Base-by-base conservation (phyloP, 1,140 invertebrate genomes). In the Drosophila takahashii region DNA sequence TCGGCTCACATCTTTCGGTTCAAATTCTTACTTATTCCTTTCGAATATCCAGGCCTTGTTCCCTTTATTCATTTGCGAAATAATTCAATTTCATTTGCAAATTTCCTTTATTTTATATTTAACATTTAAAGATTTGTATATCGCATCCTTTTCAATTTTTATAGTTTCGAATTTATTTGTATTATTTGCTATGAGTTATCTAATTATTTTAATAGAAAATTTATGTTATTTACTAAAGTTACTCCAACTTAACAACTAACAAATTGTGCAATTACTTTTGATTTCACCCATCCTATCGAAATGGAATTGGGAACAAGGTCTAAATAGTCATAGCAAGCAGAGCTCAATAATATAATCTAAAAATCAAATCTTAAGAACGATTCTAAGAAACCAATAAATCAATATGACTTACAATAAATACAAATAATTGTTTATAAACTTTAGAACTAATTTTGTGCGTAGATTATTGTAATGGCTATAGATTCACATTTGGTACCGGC, bases 11-110 rank as follows among this genome's bases (percentile, higher is more conserved):
- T 41, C 4, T 26, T 50, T 44, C 27, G 36, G 29, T 52, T 61
- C 51, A 65, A 51, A 73, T 60, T 66, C 73, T 45, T 72, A 79
- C 62, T 84, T 77, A 79, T 84, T 75, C 62, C 15, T 22, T 45
- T 45, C 18, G 18, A 45, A 22, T 22, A 18, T 18, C 8, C 8
- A 45, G 42, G 42, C 16, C 42, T 45, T 45, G 42, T 45, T 45
- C 18, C 18, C 27, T 15, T 27, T 16, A 16, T 13, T 10, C n/a
- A 26, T n/a, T 37, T 59, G 37, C 7, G 0, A 29, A 27, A n/a
- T 39, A 27, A 10, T 42, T 15, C 1, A 9, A 11, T n/a, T 36
- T 27, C 37, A 60, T 18, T 58, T 3, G 4, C 15, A 15, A 41
- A n/a, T 6, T 45, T 15, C 15, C 6, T 8, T 41, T 41, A 3